These are phyloP conservation scores for Liposcelis brunnea DNA, from an alignment of 2,888 invertebrate genomes.

Conservation along the genomic window DNA sequence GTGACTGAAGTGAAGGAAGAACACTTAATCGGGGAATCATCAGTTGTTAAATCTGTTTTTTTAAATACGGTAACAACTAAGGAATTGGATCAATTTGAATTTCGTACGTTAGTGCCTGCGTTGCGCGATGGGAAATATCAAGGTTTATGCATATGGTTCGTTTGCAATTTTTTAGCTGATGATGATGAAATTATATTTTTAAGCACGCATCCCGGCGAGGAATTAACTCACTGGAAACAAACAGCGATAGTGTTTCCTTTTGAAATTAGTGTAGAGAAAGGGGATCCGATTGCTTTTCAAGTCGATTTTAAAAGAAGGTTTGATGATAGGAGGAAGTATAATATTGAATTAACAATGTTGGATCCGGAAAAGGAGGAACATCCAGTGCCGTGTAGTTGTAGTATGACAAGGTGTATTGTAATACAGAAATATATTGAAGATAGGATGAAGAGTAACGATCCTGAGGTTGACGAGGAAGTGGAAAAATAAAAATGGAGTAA, in stretches of 20 bases:
- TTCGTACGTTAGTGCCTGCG: slow-evolving; percentile 41
- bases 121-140: slow-evolving; percentile 35
- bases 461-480: slow-evolving; percentile 9
- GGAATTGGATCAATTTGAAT: slow-evolving; percentile 40
- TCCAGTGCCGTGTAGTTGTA: slow-evolving; percentile 59
- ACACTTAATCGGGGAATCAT: slow-evolving; percentile 45
- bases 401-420: slow-evolving; percentile 61
- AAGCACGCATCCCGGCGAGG: slow-evolving; percentile 38
- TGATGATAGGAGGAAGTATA: slow-evolving; percentile 39
- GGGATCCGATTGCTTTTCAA: slow-evolving; percentile 51
- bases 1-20: slow-evolving; percentile 35
- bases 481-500: slow-evolving; percentile 1
- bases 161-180: slow-evolving; percentile 47
- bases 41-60: slow-evolving; percentile 48
- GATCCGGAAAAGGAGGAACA: slow-evolving; percentile 53
- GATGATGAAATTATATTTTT: slow-evolving; percentile 25
- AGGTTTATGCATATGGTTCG: slow-evolving; percentile 61
- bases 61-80: slow-evolving; percentile 38
- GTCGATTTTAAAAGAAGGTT: slow-evolving; percentile 38
- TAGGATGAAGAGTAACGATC: slow-evolving; percentile 18
- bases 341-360: slow-evolving; percentile 47
- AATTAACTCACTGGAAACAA: slow-evolving; percentile 56
- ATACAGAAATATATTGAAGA: slow-evolving; percentile 40
- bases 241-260: slow-evolving; percentile 57
- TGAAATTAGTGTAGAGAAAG: slow-evolving; percentile 35